Evolutionary conservation across 30 jellyfish, hydroid and myxozoan genomes (phyloP).

Genomic region (Morbakka virulenta): DNA sequence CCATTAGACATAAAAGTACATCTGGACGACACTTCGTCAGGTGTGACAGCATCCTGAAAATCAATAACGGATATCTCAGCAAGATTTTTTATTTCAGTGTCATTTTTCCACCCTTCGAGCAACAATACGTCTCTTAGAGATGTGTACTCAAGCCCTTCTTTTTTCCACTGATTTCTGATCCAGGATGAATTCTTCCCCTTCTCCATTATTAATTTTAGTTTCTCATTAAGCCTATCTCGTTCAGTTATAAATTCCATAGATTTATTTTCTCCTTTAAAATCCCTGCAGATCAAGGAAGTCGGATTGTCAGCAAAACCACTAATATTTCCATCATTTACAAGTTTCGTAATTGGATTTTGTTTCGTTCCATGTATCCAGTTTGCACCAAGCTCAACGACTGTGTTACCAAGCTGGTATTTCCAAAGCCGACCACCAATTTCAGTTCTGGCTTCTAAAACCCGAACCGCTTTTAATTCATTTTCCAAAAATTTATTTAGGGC

Average conservation of each 20-base stretch:
- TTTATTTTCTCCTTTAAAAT: slow-evolving; percentile 18
- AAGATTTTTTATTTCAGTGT: slow-evolving; percentile 22
- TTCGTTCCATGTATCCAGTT: slow-evolving; percentile 78
- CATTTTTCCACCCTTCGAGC: slow-evolving; percentile 32
- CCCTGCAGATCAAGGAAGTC: slow-evolving; percentile 22
- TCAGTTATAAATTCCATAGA: slow-evolving; percentile 1
- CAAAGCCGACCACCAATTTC: slow-evolving; percentile 59
- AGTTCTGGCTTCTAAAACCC: slow-evolving; percentile 52
- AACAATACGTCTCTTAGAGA: slow-evolving; percentile 33
- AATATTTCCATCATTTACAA: slow-evolving; percentile 22
- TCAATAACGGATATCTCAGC: slow-evolving; percentile 37
- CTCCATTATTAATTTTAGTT: background rate
- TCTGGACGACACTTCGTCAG: slow-evolving; percentile 15
- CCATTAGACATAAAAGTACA: background rate
- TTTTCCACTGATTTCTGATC: background rate
- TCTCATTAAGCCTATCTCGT: background rate
- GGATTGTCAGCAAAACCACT: slow-evolving; percentile 43
- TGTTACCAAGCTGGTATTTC: slow-evolving; percentile 21
- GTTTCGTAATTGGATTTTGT: slow-evolving; percentile 55
- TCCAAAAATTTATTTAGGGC: slow-evolving; percentile 43
- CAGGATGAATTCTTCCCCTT: background rate
- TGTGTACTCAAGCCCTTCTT: background rate
- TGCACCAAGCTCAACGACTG: slow-evolving; percentile 74
- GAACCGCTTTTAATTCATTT: slow-evolving; percentile 14
- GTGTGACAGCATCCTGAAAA: slow-evolving; percentile 57